Evolutionary conservation across 2,113 vertebrate species (phyloP).

Genomic region (Syngnathus floridae): DNA sequence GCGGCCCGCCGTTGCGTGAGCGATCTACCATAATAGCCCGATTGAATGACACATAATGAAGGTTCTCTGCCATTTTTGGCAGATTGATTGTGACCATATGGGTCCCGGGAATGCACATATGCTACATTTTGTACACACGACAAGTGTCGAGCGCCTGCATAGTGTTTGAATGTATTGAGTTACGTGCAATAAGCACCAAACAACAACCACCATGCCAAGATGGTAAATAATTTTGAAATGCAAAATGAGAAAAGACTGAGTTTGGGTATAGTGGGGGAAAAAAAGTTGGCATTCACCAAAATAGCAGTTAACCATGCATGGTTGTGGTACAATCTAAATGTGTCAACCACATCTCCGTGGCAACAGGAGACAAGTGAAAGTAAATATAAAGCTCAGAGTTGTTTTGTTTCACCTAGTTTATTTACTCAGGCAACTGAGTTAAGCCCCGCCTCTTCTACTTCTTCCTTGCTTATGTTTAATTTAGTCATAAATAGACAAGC

Average conservation of each 20-base stretch:
- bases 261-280: background rate
- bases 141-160: background rate
- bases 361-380: background rate
- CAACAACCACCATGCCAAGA: background rate
- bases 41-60: constrained; percentile 3
- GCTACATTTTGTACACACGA: background rate
- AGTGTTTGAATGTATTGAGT: background rate
- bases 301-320: background rate
- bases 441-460: background rate
- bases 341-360: background rate
- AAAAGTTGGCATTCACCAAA: background rate
- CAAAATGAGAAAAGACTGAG: background rate
- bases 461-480: background rate
- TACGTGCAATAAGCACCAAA: background rate
- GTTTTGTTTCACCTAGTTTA: background rate
- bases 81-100: background rate
- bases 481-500: background rate
- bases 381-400: background rate
- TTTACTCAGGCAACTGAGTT: background rate
- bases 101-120: background rate
- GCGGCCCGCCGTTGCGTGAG: constrained; percentile 10
- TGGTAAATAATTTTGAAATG: constrained; percentile 1
- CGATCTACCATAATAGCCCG: background rate
- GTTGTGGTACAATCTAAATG: background rate
- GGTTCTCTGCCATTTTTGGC: background rate